Percentiles rank a stretch among this genome's conserved stretches.
Evolutionary conservation across 2,888 invertebrate species (phyloP).

Genomic region (Chrysodeixis includens): DNA sequence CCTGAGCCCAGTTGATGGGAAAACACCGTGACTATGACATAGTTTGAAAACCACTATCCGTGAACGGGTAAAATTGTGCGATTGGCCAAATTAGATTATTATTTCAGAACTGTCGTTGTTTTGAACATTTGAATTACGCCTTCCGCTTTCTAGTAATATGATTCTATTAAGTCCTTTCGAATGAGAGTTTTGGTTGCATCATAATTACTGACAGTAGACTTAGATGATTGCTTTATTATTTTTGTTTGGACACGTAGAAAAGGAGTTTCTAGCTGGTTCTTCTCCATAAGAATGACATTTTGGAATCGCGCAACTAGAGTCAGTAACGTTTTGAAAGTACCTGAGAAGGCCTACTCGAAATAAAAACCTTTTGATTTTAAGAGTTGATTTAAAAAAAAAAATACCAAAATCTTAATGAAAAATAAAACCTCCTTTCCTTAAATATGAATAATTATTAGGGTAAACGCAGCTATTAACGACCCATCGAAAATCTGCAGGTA

Average conservation of each 20-base stretch:
- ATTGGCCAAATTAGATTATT: constrained; percentile 46
- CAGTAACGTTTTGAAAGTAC: too few species aligned
- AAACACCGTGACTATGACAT: constrained; percentile 46
- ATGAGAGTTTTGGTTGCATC: constrained; percentile 20
- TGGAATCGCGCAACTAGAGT: too few species aligned
- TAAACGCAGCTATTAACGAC: too few species aligned
- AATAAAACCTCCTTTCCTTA: too few species aligned
- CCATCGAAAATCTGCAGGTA: too few species aligned
- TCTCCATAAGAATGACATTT: too few species aligned
- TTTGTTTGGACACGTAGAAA: background rate
- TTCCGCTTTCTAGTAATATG: constrained; percentile 40
- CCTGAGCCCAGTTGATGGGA: constrained; percentile 23
- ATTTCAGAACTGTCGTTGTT: constrained; percentile 30
- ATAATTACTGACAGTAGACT: constrained; percentile 17
- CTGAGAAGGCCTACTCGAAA: too few species aligned
- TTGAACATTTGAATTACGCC: constrained; percentile 19
- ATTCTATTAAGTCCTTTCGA: constrained; percentile 20
- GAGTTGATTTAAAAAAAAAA: too few species aligned
- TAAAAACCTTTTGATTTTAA: too few species aligned
- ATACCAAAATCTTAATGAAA: too few species aligned
- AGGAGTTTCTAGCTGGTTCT: too few species aligned
- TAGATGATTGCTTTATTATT: background rate
- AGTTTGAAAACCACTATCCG: constrained; percentile 45
- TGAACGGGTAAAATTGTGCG: constrained; percentile 42
- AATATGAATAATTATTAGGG: too few species aligned